These are phyloP conservation scores for Lithophane semibrunnea DNA, from an alignment of 2,888 invertebrate genomes.

Conservation along the genomic window DNA sequence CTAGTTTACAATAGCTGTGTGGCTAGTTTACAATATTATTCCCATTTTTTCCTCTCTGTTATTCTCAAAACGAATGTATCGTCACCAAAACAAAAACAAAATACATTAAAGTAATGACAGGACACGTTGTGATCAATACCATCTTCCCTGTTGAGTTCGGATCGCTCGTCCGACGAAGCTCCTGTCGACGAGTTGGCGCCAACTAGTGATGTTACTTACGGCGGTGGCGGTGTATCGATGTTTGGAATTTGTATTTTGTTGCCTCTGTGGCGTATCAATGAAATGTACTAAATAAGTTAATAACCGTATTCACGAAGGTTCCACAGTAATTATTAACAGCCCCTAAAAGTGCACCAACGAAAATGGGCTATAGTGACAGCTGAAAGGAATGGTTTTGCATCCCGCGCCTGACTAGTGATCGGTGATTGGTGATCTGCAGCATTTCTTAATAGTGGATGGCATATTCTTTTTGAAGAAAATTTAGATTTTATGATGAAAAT, in stretches of 20 bases:
- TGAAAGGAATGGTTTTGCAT: too few species aligned
- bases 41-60: not conserved
- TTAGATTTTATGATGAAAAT: not conserved
- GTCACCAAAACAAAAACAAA: constrained; percentile 35
- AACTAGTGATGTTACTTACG: constrained; percentile 35
- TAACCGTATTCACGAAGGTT: too few species aligned
- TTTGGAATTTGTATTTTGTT: not conserved
- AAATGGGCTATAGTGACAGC: too few species aligned
- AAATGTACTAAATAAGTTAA: too few species aligned
- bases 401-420: too few species aligned
- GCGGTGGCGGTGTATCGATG: constrained; percentile 18
- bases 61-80: not conserved
- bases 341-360: too few species aligned
- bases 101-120: constrained; percentile 29
- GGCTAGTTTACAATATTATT: too few species aligned
- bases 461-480: not conserved
- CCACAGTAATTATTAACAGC: too few species aligned
- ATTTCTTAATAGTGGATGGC: not conserved
- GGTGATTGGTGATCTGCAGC: not conserved
- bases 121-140: constrained; percentile 58
- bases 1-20: too few species aligned
- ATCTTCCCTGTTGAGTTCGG: constrained; percentile 47
- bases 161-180: constrained; percentile 34
- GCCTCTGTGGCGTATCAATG: too few species aligned
- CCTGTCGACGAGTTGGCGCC: constrained; percentile 60